phyloP scores from a whole-genome alignment of 2,113 vertebrate species.

The Eonycteris spelaea region DNA sequence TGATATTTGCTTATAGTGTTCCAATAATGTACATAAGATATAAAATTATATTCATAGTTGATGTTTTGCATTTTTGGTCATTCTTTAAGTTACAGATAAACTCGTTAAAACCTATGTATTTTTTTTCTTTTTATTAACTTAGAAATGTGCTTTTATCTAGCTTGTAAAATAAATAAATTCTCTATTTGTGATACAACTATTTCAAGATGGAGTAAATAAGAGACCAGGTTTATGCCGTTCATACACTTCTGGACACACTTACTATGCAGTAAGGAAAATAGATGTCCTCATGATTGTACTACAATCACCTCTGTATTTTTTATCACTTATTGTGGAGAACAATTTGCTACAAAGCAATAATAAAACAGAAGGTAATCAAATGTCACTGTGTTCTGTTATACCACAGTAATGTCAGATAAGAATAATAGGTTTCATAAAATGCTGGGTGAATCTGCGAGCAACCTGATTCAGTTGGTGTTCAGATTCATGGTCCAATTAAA shows the following conservation, averaged over 20 bases:
- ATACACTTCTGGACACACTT: not conserved
- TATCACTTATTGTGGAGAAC: slow-evolving; percentile 71
- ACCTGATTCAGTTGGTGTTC: slow-evolving; percentile 58
- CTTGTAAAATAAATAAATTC: not conserved
- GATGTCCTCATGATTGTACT: slow-evolving; percentile 24
- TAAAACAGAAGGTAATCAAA: slow-evolving; percentile 80
- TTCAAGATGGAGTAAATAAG: slow-evolving; percentile 13
- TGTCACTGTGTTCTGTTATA: slow-evolving; percentile 72
- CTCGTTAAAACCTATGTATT: not conserved
- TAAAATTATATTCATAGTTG: not conserved
- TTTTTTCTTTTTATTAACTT: not conserved
- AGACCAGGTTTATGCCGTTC: not conserved
- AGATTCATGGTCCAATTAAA: slow-evolving; percentile 80
- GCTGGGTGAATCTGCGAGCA: slow-evolving; percentile 66
- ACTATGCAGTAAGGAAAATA: not conserved
- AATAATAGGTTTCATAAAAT: slow-evolving; percentile 83
- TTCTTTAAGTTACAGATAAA: not conserved
- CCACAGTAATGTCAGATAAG: slow-evolving; percentile 79
- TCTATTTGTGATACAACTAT: not conserved
- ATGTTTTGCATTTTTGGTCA: not conserved
- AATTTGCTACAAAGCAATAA: slow-evolving; percentile 78
- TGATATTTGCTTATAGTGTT: not conserved
- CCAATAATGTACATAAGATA: not conserved
- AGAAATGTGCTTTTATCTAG: not conserved
- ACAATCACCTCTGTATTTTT: slow-evolving; percentile 52